Percentiles rank a stretch among this genome's conserved stretches.
These are phyloP conservation scores for Leucopternis melanops DNA, from an alignment of 2,113 vertebrate genomes.

Conservation along the genomic window DNA sequence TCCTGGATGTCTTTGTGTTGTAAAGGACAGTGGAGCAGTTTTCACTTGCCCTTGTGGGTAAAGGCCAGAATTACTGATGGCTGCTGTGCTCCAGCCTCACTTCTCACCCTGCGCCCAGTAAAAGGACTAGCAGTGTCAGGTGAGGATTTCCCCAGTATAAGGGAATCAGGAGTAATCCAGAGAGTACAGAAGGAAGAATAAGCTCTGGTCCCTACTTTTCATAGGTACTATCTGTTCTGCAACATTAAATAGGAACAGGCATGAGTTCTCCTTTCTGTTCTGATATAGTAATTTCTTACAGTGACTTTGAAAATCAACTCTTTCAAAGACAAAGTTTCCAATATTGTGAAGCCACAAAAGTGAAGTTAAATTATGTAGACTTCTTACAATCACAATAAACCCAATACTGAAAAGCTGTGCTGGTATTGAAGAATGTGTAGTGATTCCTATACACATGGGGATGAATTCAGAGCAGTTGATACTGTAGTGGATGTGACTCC, in stretches of 20 bases:
- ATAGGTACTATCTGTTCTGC: background rate
- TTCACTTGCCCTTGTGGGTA: background rate
- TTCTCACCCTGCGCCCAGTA: background rate
- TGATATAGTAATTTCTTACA: background rate
- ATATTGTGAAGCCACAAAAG: background rate
- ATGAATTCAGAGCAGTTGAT: background rate
- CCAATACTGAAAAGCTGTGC: background rate
- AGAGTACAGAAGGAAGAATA: background rate
- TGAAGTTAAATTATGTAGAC: background rate
- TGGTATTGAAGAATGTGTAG: background rate
- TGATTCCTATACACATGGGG: background rate
- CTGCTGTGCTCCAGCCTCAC: background rate
- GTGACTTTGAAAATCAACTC: background rate
- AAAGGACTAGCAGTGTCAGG: background rate
- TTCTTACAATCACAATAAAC: background rate
- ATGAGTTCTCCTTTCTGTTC: background rate
- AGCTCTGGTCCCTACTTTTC: background rate
- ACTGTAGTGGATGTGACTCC: background rate
- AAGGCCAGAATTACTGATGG: background rate
- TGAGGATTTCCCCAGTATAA: background rate
- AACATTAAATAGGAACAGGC: background rate
- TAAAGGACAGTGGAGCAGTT: background rate
- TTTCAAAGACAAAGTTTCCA: background rate
- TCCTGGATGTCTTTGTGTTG: background rate
- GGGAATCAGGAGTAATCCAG: background rate